phyloP scores from a whole-genome alignment of 2,113 vertebrate genomes.

The Percopsis transmontana region DNA sequence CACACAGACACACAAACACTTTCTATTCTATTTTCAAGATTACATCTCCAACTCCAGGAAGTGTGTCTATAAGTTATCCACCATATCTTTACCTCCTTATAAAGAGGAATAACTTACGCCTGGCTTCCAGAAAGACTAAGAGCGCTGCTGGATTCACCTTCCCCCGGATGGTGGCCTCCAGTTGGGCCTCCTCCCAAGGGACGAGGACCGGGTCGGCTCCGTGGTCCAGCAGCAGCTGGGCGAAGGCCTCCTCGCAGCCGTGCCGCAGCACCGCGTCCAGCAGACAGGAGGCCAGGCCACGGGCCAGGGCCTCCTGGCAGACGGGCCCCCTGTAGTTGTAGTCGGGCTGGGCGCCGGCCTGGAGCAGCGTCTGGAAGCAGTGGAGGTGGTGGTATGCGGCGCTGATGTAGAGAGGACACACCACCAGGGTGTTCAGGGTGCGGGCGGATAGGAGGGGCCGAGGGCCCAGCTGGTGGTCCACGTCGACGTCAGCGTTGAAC shows the following conservation, averaged over 20 bases:
- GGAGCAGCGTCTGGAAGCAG: conserved; percentile 88
- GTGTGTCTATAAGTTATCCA: too few species aligned
- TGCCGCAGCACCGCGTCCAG: conserved; percentile 90
- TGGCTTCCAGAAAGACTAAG: conserved; percentile 83
- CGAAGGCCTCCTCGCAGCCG: conserved; percentile 85
- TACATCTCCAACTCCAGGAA: too few species aligned
- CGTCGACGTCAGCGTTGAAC: conserved; percentile 89
- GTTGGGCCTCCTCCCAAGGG: conserved; percentile 77
- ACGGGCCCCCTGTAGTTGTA: conserved; percentile 90
- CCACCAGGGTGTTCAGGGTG: conserved; percentile 88
- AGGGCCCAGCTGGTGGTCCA: conserved; percentile 83
- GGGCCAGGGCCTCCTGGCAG: conserved; percentile 79
- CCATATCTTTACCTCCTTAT: too few species aligned
- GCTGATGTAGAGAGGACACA: conserved; percentile 92
- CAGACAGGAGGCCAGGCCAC: conserved; percentile 87
- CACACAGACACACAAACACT: not conserved
- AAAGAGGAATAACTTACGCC: conserved; percentile 77
- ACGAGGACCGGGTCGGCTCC: conserved; percentile 87
- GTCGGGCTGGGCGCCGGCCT: conserved; percentile 90
- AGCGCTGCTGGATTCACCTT: conserved; percentile 87
- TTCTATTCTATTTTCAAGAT: too few species aligned
- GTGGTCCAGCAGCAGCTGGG: conserved; percentile 87
- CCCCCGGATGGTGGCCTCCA: conserved; percentile 76
- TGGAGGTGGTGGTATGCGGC: conserved; percentile 92
- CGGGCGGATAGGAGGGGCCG: conserved; percentile 77